These are phyloP conservation scores for Drosophila arawakana DNA, from an alignment of 1,140 invertebrate species.

Conservation along the genomic window DNA sequence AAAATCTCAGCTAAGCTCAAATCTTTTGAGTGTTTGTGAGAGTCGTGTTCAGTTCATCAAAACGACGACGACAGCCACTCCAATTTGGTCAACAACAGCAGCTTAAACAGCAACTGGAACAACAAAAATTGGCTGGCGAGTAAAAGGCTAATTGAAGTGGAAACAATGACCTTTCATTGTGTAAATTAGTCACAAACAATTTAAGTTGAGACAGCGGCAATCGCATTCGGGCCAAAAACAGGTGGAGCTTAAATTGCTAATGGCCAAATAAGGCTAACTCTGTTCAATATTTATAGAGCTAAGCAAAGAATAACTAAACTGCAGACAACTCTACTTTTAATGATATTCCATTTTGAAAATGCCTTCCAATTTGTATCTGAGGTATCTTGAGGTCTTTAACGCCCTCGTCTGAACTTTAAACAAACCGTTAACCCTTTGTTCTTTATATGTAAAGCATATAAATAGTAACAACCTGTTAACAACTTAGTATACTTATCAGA, in stretches of 20 bases:
- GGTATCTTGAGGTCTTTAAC: too few relatives aligned
- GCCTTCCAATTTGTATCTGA: too few relatives aligned
- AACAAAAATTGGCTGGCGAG: constrained; percentile 22
- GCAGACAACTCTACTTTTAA: neutral
- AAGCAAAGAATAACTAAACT: neutral
- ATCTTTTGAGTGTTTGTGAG: constrained; percentile 47
- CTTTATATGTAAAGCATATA: too few relatives aligned
- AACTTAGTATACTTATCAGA: constrained; percentile 8
- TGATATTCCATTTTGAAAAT: too few relatives aligned
- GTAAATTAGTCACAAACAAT: constrained; percentile 77
- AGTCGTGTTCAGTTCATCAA: constrained; percentile 60
- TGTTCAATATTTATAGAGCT: constrained; percentile 16
- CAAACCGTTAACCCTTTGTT: too few relatives aligned
- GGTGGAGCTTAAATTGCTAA: constrained; percentile 38
- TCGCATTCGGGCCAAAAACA: constrained; percentile 40
- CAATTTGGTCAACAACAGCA: constrained; percentile 57
- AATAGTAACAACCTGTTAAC: constrained; percentile 34
- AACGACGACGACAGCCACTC: constrained; percentile 44
- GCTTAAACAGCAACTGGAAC: constrained; percentile 23
- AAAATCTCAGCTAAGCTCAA: neutral
- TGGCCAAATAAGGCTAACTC: constrained; percentile 33
- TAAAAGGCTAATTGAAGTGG: constrained; percentile 78
- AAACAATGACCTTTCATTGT: constrained; percentile 80
- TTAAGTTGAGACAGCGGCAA: constrained; percentile 45
- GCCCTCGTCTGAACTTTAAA: too few relatives aligned